Base-by-base conservation (phyloP, 2,797 vertebrate species). In the Sciurus carolinensis region DNA sequence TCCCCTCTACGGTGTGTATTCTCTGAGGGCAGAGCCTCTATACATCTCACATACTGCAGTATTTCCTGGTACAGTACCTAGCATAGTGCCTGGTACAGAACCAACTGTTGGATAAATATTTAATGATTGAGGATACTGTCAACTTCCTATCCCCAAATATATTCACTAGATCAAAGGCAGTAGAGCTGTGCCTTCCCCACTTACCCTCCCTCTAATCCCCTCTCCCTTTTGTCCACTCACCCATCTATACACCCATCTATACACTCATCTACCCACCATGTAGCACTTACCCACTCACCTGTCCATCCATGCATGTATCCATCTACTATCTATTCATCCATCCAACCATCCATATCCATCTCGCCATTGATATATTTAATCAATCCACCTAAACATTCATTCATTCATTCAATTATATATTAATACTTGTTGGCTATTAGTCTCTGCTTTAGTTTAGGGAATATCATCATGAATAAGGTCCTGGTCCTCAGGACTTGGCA, bases 21-120 rank as follows among this genome's bases (percentile, higher is more conserved):
- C 72, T 77, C 7, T 69, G n/a, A 71, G 54, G 76, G 10, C 30
- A 28, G 75, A 47, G 71, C 54, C 67, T 50, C 12, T 36, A 2
- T 67, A 42, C 72, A 54, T 77, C 64, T 88, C 79, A 33, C 12
- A 59, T 1, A 11, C 20, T 79, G 28, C 26, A 88, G 62, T 33
- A 30, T 42, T 44, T 67, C 54, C 62, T 87, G 8, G 14, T 50
- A 20, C 12, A 36, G 14, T 36, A 57, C 12, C 54, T 87, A 6
- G 17, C 44, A 17, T 15, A 36, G 14, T 36, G 57, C 10, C 3
- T 30, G 44, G 22, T n/a, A 72, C 33, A 13, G 42, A 62, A n/a
- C 44, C 30, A 94, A 67, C 39, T 94, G 15, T n/a, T 94, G n/a
- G 71, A 3, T 84, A 77, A 76, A 81, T 81, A 85, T 80, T 75